Conservation (phyloP, 1,140 invertebrate genomes). For the Melipona quadrifasciata region DNA sequence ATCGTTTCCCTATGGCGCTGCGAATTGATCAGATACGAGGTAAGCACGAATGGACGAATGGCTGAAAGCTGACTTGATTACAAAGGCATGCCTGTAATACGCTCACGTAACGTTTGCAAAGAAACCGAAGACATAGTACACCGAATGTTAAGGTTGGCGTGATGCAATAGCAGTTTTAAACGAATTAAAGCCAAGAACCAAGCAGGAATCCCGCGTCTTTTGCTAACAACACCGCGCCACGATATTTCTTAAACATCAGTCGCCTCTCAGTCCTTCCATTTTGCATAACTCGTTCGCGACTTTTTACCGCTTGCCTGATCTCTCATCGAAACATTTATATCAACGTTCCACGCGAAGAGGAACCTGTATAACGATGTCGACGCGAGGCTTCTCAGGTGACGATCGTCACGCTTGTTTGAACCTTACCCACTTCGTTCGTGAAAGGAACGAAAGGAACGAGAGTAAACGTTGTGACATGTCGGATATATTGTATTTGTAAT, state of each 20-base stretch:
- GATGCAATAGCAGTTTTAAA: conserved; percentile 60
- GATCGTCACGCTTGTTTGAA: too few relatives aligned
- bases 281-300: neutral
- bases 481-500: too few relatives aligned
- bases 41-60: conserved; percentile 42
- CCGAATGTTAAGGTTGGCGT: conserved; percentile 52
- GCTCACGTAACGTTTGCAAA: conserved; percentile 62
- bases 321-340: neutral
- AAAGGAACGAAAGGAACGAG: neutral
- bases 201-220: conserved; percentile 18
- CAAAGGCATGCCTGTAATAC: conserved; percentile 42
- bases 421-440: neutral
- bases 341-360: too few relatives aligned
- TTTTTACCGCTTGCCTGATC: neutral
- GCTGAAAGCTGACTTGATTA: conserved; percentile 33
- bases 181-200: conserved; percentile 56
- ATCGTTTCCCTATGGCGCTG: conserved; percentile 55
- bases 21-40: conserved; percentile 68
- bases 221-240: conserved; percentile 5
- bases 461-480: neutral
- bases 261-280: neutral
- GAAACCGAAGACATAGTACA: conserved; percentile 45
- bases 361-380: neutral
- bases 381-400: conserved; percentile 17
- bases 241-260: conserved; percentile 37